Evolutionary conservation across 2,113 vertebrate species (phyloP).

Genomic region (Apus apus): DNA sequence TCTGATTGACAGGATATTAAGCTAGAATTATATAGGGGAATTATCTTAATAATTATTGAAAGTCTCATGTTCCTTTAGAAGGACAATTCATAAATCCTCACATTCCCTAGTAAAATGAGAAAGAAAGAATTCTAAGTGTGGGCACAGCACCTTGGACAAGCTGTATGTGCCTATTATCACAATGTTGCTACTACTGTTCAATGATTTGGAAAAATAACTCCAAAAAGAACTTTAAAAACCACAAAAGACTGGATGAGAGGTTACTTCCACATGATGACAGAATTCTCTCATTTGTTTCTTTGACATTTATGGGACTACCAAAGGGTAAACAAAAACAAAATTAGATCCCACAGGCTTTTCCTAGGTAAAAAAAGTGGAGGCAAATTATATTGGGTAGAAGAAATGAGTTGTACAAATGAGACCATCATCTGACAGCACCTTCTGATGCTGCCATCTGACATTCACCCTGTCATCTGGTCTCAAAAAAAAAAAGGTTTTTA

Average conservation of each 20-base stretch:
- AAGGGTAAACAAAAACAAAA: constrained; percentile 61
- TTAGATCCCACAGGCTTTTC: constrained; percentile 54
- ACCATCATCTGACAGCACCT: not conserved
- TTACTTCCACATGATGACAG: constrained; percentile 26
- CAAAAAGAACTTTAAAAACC: not conserved
- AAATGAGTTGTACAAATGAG: constrained; percentile 39
- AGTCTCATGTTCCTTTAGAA: not conserved
- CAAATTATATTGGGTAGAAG: not conserved
- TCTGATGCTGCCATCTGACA: not conserved
- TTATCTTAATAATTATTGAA: not conserved
- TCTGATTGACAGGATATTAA: not conserved
- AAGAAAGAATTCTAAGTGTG: not conserved
- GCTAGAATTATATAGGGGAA: not conserved
- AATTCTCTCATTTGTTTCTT: constrained; percentile 41
- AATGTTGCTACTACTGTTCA: not conserved
- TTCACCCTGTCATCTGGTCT: not conserved
- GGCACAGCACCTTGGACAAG: not conserved
- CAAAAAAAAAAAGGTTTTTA: not conserved
- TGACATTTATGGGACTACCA: constrained; percentile 59
- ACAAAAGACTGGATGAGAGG: constrained; percentile 10
- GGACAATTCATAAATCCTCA: not conserved
- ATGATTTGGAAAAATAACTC: constrained; percentile 51
- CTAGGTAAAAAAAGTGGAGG: not conserved
- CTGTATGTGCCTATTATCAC: not conserved
- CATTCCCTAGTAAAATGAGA: not conserved